A percentile compares a stretch with the other conserved stretches of the same genome.
These are phyloP conservation scores for Sinotaia quadrata DNA, from an alignment of 2,888 invertebrate species.

Conservation along the genomic window DNA sequence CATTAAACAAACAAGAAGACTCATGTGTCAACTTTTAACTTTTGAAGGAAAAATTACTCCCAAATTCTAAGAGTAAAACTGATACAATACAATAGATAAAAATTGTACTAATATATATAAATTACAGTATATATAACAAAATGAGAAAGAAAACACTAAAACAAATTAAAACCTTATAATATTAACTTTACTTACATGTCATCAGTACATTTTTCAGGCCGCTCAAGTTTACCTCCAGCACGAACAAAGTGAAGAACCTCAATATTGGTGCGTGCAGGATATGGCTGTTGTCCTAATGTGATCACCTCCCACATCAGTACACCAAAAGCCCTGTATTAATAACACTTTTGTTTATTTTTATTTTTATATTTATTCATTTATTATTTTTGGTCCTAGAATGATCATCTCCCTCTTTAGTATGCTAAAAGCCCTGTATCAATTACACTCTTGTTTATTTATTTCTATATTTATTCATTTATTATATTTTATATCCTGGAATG, in stretches of 20 bases:
- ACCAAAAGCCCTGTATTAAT: slow-evolving; percentile 73
- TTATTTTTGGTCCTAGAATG: too few relatives aligned
- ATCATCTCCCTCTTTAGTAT: too few relatives aligned
- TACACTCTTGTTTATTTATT: too few relatives aligned
- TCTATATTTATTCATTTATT: too few relatives aligned
- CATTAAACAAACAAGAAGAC: not conserved
- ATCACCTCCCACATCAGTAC: slow-evolving; percentile 97
- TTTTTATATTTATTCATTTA: too few relatives aligned
- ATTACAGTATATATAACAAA: not conserved
- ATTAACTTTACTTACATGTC: slow-evolving; percentile 71
- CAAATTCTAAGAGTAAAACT: not conserved
- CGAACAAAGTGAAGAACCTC: slow-evolving; percentile 93
- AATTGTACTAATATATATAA: not conserved
- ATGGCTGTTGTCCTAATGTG: slow-evolving; percentile 96
- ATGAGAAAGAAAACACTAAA: too few relatives aligned
- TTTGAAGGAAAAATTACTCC: not conserved
- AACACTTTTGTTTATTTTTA: too few relatives aligned
- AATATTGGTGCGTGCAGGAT: slow-evolving; percentile 91
- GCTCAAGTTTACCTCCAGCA: slow-evolving; percentile 84
- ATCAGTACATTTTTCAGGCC: slow-evolving; percentile 85
- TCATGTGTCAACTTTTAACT: not conserved
- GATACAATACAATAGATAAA: not conserved
- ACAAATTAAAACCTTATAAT: not conserved
- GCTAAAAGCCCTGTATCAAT: too few relatives aligned
- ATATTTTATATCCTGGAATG: too few relatives aligned